Base-by-base conservation (phyloP, 2,113 vertebrate genomes). In the Chionis minor region DNA sequence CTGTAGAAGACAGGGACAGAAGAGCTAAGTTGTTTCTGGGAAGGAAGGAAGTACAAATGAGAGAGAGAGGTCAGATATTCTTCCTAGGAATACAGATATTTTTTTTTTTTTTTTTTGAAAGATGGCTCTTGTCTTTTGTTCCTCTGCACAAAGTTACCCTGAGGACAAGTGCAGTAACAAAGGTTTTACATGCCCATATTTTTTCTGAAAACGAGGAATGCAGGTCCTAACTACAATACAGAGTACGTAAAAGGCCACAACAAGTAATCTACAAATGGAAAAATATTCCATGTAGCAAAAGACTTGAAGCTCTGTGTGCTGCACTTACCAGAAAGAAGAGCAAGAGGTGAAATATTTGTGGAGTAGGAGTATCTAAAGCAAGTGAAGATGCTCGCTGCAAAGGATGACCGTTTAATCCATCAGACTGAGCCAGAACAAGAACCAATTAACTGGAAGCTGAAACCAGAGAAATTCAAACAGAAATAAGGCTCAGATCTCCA, bases 321-420 rank as follows among this genome's bases (percentile, higher is more conserved):
- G 30, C 38, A 47, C 45, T 94, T 94, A 86, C 7, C 66, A 88
- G 61, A 73, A 85, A 81, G 74, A 82, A 75, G 92, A 88, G 74
- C 81, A 87, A 88, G 92, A 95, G 78, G 93, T 93, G 78, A 94
- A 90, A 79, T 90, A 88, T 77, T 93, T 94, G 81, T 88, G 74
- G 66, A 65, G 54, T 81, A 33, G 14, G 47, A 94, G 89, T 95
- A 80, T 54, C 81, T 73, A 66, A 91, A 94, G 81, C 74, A 49
- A 90, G 81, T 85, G 59, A 85, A 96, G 90, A 52, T 1, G 4
- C 61, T 82, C 18, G 40, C 93, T 95, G 84, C 93, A 90, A 66
- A 77, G 84, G 79, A 82, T 38, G 92, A 23, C 90, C 88, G 38
- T 93, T 94, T 86, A 96, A 95, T 96, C 78, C 71, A 72, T 90